Evolutionary conservation across 2,888 invertebrate genomes (phyloP), one percentile per base, ranked within the genome.

Genomic region (Cheilosia vulpina): DNA sequence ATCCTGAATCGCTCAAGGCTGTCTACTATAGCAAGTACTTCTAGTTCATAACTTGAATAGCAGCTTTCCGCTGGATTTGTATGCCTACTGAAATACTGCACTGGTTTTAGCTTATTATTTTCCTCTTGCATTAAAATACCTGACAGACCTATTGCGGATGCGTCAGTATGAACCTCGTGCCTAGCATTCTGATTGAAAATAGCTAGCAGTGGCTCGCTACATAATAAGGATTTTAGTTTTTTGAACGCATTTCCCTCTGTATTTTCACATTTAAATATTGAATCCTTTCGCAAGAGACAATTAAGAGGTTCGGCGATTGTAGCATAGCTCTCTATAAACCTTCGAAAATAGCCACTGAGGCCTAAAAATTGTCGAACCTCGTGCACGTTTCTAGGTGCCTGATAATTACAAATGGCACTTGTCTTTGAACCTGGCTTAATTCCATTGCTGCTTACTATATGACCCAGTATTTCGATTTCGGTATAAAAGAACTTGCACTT

Each of bases 51-150:
- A 43, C 66, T 55, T 1, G 43, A 45, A 34, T 57, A 57, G 13
- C 47, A n/a, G 2, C 13, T 1, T 31, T 55, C 55, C 2, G 41
- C 7, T 3, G 27, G 5, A 15, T 2, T 17, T 11, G 43, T 71
- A 17, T 58, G 34, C 13, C 58, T 19, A 9, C 58, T 58, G 9
- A 50, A 71, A 58, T 71, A 71, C 17, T 68, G 55, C 24, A 68
- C 68, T 4, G 19, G 53, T 27, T 41, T n/a, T 17, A 55, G n/a
- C 15, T 9, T 6, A 13, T 24, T 15, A 3, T 15, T 43, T 55
- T 55, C 66, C 43, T 68, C 31, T 24, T 68, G 55, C 55, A 68
- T 68, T n/a, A 31, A 27, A n/a, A 66, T 66, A 7, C 52, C 65
- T 3, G 63, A 38, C 13, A 50, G 34, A n/a, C 63, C 63, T 31